Conservation (phyloP, 1,140 invertebrate species). For the Danaus plexippus region DNA sequence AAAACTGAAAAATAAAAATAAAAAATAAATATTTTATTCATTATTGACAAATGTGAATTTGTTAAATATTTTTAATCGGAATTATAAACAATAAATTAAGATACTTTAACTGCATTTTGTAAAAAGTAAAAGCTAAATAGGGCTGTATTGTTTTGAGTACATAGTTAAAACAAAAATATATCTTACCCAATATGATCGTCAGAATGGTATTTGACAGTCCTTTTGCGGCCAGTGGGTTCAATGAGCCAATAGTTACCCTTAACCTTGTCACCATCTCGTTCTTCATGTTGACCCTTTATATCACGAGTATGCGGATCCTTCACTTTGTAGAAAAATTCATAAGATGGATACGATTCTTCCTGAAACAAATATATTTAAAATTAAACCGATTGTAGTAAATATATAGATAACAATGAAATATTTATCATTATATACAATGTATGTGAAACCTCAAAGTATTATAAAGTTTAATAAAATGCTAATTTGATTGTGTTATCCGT, state of each 20-base stretch:
- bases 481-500: no score
- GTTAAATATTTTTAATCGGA: no score
- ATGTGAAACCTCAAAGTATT: no score
- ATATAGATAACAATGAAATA: no score
- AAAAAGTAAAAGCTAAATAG: no score
- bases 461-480: no score
- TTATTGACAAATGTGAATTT: not conserved
- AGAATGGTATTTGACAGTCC: slow-evolving; percentile 31
- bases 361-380: slow-evolving; percentile 16
- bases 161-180: not conserved
- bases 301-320: slow-evolving; percentile 70
- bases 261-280: slow-evolving; percentile 72
- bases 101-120: no score
- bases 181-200: slow-evolving; percentile 28
- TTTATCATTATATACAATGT: no score
- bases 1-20: slow-evolving; percentile 21
- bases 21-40: not conserved
- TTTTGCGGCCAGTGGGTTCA: slow-evolving; percentile 30
- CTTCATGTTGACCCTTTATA: slow-evolving; percentile 67
- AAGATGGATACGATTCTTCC: slow-evolving; percentile 59
- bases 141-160: not conserved
- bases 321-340: slow-evolving; percentile 74
- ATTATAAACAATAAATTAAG: no score
- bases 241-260: slow-evolving; percentile 40
- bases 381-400: no score